Percentiles rank a stretch among this genome's conserved stretches.
Evolutionary conservation across 2,888 invertebrate genomes (phyloP).

Genomic region (Strigamia crassipes): DNA sequence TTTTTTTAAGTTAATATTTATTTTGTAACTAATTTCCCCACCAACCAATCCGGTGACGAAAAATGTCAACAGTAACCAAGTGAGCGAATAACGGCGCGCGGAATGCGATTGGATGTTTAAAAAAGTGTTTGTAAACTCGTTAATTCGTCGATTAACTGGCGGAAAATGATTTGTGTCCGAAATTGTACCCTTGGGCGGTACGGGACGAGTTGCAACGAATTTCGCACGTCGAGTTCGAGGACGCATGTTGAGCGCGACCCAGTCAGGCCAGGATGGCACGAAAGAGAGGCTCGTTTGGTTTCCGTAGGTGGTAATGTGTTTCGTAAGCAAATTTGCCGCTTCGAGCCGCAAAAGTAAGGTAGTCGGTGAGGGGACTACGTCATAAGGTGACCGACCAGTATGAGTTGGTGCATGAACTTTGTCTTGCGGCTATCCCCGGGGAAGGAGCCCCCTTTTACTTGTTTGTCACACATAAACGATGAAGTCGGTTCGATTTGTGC

Average conservation of each 20-base stretch:
- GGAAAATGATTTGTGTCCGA: constrained; percentile 39
- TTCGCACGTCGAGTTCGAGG: neutral
- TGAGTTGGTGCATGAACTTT: constrained; percentile 42
- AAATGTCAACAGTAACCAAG: constrained; percentile 9
- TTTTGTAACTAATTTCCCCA: neutral
- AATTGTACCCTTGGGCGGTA: constrained; percentile 17
- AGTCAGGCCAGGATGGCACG: no score
- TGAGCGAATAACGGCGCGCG: neutral
- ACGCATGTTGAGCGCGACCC: neutral
- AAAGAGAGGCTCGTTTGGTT: neutral
- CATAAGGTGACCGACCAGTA: constrained; percentile 38
- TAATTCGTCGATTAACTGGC: constrained; percentile 3
- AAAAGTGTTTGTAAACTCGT: neutral
- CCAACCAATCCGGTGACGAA: neutral
- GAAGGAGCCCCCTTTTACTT: constrained; percentile 38
- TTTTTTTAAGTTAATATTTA: neutral
- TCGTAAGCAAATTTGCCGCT: neutral
- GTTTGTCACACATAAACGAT: constrained; percentile 38
- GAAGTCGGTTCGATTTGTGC: constrained; percentile 25
- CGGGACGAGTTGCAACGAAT: constrained; percentile 13
- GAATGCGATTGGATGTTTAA: neutral
- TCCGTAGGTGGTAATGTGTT: neutral
- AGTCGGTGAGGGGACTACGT: neutral
- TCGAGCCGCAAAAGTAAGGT: neutral
- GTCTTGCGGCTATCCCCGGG: constrained; percentile 39